phyloP scores from a whole-genome alignment of 2,113 vertebrate genomes.

The Cynoglossus semilaevis region DNA sequence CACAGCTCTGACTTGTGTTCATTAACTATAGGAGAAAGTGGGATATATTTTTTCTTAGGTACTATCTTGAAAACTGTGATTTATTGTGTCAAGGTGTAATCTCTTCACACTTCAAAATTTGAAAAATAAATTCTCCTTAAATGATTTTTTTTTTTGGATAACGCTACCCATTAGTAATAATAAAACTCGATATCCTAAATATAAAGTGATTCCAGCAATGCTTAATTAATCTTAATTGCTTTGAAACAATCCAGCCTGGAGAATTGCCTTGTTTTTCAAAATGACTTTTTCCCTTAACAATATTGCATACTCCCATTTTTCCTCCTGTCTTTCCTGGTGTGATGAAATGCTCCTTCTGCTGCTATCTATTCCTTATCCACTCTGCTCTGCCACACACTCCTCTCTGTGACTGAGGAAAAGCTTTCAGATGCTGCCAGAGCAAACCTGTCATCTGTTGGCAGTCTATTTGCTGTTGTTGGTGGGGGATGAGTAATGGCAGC shows the following conservation, averaged over 20 bases:
- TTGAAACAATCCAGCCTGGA: conserved; percentile 58
- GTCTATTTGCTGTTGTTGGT: conserved; percentile 75
- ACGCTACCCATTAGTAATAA: conserved; percentile 49
- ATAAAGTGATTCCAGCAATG: conserved; percentile 63
- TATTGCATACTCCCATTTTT: conserved; percentile 63
- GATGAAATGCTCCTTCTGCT: conserved; percentile 71
- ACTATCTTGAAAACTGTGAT: conserved; percentile 41
- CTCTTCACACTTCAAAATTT: conserved; percentile 45
- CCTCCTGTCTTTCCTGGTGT: conserved; percentile 48
- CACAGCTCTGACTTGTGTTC: conserved; percentile 8
- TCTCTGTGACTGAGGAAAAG: conserved; percentile 59
- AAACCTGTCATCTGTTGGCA: conserved; percentile 69
- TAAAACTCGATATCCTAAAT: conserved; percentile 66
- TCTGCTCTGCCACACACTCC: conserved; percentile 63
- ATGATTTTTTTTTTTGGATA: conserved; percentile 36
- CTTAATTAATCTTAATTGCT: conserved; percentile 79
- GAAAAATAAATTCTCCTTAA: conserved; percentile 52
- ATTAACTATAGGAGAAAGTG: conserved; percentile 14
- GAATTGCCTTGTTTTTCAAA: conserved; percentile 66
- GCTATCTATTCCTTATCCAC: conserved; percentile 73
- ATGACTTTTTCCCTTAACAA: conserved; percentile 55
- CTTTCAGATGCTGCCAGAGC: conserved; percentile 71
- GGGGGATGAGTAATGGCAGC: conserved; percentile 78
- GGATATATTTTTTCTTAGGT: conserved; percentile 13
- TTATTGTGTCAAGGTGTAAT: conserved; percentile 35